Conservation (phyloP, 2,888 invertebrate genomes). For the Amiota mariae region DNA sequence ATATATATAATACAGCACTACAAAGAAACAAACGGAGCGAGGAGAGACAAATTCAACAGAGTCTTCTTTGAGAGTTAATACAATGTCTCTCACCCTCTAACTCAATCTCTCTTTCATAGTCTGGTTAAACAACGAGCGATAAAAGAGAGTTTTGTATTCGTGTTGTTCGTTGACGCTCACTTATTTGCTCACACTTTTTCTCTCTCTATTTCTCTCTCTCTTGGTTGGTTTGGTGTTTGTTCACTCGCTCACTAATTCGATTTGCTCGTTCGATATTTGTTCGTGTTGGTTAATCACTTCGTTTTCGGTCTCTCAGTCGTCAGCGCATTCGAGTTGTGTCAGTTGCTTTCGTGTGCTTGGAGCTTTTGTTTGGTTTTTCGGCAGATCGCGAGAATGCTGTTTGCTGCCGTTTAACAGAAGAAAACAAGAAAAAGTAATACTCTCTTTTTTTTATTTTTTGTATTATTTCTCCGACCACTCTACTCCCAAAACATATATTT, state of each 20-base stretch:
- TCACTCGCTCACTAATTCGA: constrained; percentile 26
- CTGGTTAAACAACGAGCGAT: too few species aligned
- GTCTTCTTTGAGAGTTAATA: too few species aligned
- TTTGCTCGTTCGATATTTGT: constrained; percentile 30
- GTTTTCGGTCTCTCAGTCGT: constrained; percentile 57
- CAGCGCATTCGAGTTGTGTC: constrained; percentile 61
- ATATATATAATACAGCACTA: too few species aligned
- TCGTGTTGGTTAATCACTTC: neutral
- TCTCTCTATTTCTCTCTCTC: constrained; percentile 43
- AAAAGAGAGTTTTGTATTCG: neutral
- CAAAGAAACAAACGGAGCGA: too few species aligned
- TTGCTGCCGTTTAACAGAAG: constrained; percentile 53
- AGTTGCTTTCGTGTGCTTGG: constrained; percentile 70
- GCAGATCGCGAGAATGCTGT: constrained; percentile 61
- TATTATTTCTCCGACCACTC: constrained; percentile 1
- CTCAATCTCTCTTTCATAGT: neutral
- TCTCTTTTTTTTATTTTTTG: constrained; percentile 23
- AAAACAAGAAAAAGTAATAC: constrained; percentile 32
- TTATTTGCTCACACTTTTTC: constrained; percentile 4
- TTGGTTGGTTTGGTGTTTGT: neutral
- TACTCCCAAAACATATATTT: constrained; percentile 21
- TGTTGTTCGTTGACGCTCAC: neutral
- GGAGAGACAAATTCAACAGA: too few species aligned
- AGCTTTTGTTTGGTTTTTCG: constrained; percentile 71
- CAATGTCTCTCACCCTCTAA: neutral